These are phyloP conservation scores for Axis porcinus DNA, from an alignment of 2,113 vertebrate species.

Conservation along the genomic window DNA sequence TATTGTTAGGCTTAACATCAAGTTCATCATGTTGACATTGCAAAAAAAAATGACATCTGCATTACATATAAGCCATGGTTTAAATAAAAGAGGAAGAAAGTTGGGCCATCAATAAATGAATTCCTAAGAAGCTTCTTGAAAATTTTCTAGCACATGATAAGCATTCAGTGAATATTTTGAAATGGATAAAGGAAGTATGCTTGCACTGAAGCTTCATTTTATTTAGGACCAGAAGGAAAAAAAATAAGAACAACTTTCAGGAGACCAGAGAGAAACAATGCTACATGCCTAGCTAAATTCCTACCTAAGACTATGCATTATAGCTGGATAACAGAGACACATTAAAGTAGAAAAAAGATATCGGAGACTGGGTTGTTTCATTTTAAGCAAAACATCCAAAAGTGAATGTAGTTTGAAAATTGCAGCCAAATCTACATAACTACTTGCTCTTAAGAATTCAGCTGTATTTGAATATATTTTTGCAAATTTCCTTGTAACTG, in stretches of 20 bases:
- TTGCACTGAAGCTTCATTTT: not conserved
- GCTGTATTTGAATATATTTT: not conserved
- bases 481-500: not conserved
- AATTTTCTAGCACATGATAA: not conserved
- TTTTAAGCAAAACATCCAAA: not conserved
- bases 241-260: not conserved
- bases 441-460: not conserved
- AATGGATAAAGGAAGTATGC: not conserved
- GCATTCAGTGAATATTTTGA: not conserved
- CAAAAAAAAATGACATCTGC: not conserved
- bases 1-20: not conserved
- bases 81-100: not conserved
- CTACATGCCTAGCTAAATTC: not conserved
- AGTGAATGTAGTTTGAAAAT: conserved; percentile 12
- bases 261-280: not conserved
- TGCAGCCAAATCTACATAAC: conserved; percentile 1
- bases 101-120: not conserved
- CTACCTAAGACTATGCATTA: not conserved
- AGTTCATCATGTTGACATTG: not conserved
- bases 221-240: not conserved
- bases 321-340: not conserved
- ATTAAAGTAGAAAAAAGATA: conserved; percentile 8
- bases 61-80: not conserved
- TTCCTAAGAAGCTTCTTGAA: not conserved
- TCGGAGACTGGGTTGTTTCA: not conserved